Evolutionary conservation across 1,140 invertebrate genomes (phyloP).

Genomic region (Macrocentrus cingulum): DNA sequence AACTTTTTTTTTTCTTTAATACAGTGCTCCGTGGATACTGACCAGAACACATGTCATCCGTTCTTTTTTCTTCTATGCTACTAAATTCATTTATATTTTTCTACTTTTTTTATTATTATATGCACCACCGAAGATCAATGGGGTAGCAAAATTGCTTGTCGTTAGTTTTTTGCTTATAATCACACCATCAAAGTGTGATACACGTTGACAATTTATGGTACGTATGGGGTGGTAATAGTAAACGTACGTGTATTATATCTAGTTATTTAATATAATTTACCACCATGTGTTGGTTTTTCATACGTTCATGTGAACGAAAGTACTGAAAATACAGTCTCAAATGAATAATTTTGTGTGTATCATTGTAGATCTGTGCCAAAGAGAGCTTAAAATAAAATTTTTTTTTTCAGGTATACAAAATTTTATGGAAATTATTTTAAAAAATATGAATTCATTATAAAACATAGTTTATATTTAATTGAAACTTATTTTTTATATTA

Average conservation of each 20-base stretch:
- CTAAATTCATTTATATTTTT: neutral
- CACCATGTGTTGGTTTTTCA: slow-evolving; percentile 8
- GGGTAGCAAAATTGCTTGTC: slow-evolving; percentile 5
- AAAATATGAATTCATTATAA: slow-evolving; percentile 7
- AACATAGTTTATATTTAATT: neutral
- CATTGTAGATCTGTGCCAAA: neutral
- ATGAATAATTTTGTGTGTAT: neutral
- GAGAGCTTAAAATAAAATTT: neutral
- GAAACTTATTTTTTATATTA: too few relatives aligned
- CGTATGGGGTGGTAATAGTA: slow-evolving; percentile 5
- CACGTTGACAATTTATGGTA: neutral
- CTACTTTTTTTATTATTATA: neutral
- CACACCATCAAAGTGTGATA: slow-evolving; percentile 1
- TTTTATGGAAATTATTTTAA: neutral
- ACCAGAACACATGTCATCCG: neutral
- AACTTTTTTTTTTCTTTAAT: neutral
- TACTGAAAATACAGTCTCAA: slow-evolving; percentile 12
- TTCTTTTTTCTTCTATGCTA: neutral
- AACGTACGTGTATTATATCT: slow-evolving; percentile 10
- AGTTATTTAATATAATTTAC: slow-evolving; percentile 8
- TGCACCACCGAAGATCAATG: slow-evolving; percentile 3
- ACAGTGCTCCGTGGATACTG: neutral
- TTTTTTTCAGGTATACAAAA: neutral
- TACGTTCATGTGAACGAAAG: slow-evolving; percentile 17
- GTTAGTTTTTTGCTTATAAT: neutral